These are phyloP conservation scores for Panthera leo DNA, from an alignment of 2,113 vertebrate species.

Conservation along the genomic window DNA sequence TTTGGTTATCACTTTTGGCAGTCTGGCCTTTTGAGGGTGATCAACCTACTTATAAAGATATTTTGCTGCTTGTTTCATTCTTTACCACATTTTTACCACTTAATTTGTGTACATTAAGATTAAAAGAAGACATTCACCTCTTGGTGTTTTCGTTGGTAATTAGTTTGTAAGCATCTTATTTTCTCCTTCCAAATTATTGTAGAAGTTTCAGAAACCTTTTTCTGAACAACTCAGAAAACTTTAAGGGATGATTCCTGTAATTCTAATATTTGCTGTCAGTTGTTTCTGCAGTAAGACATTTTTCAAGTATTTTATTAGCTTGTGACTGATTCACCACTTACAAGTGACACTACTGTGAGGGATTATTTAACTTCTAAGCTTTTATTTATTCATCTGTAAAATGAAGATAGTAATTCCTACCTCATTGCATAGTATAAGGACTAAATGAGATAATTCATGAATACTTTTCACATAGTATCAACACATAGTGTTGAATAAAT, in stretches of 20 bases:
- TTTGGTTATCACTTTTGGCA: conserved; percentile 18
- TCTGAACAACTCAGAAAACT: conserved; percentile 25
- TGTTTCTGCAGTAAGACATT: background rate
- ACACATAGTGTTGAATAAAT: background rate
- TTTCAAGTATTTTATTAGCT: conserved; percentile 36
- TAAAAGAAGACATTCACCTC: conserved; percentile 40
- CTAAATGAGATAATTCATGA: background rate
- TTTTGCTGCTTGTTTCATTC: conserved; percentile 13
- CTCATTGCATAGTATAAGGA: background rate
- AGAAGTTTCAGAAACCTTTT: conserved; percentile 13
- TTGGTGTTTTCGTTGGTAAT: conserved; percentile 42
- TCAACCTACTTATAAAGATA: conserved; percentile 10
- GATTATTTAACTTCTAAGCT: background rate
- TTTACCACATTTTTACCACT: background rate
- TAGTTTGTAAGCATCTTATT: background rate
- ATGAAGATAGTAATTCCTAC: background rate
- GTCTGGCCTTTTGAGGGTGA: background rate
- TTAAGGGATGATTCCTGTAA: background rate
- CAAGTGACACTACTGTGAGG: background rate
- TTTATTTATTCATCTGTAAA: conserved; percentile 30
- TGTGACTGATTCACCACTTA: background rate
- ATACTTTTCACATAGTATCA: background rate
- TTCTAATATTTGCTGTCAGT: conserved; percentile 23
- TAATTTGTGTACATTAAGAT: background rate
- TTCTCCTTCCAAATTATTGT: conserved; percentile 7